phyloP scores from a whole-genome alignment of 2,113 vertebrate genomes.

The Furnarius figulus region DNA sequence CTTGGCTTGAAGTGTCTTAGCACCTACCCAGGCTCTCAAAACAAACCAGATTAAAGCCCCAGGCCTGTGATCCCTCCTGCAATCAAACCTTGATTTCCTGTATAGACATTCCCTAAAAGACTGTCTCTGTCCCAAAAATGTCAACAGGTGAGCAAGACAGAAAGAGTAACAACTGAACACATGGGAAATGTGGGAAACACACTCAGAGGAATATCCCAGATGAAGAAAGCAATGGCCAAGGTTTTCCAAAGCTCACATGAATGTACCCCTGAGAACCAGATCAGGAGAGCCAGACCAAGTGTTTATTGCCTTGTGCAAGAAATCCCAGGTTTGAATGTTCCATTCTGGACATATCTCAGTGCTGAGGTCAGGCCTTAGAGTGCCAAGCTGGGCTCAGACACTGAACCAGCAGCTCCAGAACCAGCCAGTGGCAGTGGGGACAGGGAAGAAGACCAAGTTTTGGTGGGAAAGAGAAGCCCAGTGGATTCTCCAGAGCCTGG shows the following conservation, averaged over 20 bases:
- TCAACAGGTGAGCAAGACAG: background rate
- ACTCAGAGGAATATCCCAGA: background rate
- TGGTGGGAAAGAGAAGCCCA: fast-evolving
- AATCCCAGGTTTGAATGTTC: fast-evolving
- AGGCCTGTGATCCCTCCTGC: background rate
- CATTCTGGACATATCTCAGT: fast-evolving
- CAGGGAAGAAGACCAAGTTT: background rate
- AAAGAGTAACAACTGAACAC: background rate
- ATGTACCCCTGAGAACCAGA: background rate
- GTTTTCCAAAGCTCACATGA: background rate
- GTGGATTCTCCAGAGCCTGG: background rate
- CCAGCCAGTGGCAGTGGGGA: too few species aligned
- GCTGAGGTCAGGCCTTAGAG: background rate
- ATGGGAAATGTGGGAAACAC: background rate
- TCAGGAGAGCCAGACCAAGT: background rate
- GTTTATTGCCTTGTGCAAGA: background rate
- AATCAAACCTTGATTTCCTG: background rate
- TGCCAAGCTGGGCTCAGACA: background rate
- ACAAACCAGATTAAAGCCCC: background rate
- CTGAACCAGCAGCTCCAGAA: background rate
- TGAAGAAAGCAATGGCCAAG: background rate
- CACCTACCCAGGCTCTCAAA: background rate
- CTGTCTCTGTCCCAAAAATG: background rate
- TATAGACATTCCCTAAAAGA: background rate
- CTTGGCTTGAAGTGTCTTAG: background rate